Evolutionary conservation across 2,113 vertebrate species (phyloP).

Genomic region (Arenaria interpres): DNA sequence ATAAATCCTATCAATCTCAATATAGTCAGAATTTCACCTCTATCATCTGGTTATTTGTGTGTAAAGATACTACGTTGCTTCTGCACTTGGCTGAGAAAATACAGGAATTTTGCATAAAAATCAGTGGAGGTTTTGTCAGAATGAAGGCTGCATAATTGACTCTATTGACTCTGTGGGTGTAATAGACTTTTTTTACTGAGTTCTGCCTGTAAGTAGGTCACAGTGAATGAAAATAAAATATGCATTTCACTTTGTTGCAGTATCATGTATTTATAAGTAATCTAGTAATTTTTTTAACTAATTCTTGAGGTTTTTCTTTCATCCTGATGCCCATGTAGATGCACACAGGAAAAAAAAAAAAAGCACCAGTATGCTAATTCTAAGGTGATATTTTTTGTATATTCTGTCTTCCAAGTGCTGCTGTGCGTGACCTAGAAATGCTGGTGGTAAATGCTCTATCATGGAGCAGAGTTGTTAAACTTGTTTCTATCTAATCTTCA

Average conservation of each 20-base stretch:
- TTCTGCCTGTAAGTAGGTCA: constrained; percentile 57
- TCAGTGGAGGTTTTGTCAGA: constrained; percentile 16
- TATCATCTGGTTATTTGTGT: not conserved
- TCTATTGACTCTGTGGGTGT: constrained; percentile 34
- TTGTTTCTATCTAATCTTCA: constrained; percentile 54
- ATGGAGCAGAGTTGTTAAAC: constrained; percentile 39
- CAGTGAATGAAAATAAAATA: constrained; percentile 52
- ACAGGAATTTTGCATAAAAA: constrained; percentile 10
- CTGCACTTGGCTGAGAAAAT: not conserved
- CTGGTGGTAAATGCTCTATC: not conserved
- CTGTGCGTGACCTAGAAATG: constrained; percentile 64
- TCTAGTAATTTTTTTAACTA: not conserved
- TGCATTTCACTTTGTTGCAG: not conserved
- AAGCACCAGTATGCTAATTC: not conserved
- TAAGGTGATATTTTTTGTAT: not conserved
- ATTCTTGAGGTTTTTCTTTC: not conserved
- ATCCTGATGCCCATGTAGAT: not conserved
- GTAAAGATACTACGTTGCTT: not conserved
- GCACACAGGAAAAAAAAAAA: not conserved
- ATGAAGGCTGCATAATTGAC: constrained; percentile 28
- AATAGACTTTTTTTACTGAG: constrained; percentile 5
- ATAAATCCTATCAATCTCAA: not conserved
- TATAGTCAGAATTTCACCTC: not conserved
- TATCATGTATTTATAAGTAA: not conserved
- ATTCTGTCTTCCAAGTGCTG: constrained; percentile 8